Evolutionary conservation across 2,113 vertebrate genomes (phyloP), one percentile per base, ranked within the genome.

Genomic region (Clarias gariepinus): DNA sequence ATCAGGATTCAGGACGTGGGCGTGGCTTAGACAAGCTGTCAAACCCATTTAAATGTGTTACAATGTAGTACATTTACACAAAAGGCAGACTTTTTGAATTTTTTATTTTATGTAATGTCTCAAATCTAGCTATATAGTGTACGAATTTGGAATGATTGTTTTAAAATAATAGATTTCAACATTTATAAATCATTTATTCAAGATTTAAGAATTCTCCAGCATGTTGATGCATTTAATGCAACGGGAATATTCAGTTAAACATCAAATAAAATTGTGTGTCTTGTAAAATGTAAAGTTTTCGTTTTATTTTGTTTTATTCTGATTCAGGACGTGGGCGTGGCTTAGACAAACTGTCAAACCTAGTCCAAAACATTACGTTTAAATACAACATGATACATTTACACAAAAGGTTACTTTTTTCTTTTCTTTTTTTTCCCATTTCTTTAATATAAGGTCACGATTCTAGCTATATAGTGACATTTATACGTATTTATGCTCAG

Each of bases 281-380:
- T 47, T 47, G 47, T 47, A 82, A 53, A 11, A 23, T 21, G 4
- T 23, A 9, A 1, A 3, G 23, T 76, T 57, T 53, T 30, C 4
- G 47, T 53, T 57, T 84, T 82, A 47, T 13, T 16, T 53, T 30
- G 15, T 41, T 73, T 23, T 73, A 4, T 3, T 0, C 23, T 47
- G 90, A 92, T 88, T 91, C 61, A 88, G 88, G 91, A 89, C 63
- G 36, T 81, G 82, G 96, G 97, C 95, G 96, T 96, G 91, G 97
- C 94, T 92, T 94, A 88, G 64, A 74, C 91, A 93, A 96, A 94
- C 96, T 98, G 97, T 98, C 97, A 98, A 96, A 96, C 94, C 95
- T 92, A 87, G 83, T 82, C 87, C 92, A 88, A 36, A 2, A 3
- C 33, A 36, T 36, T 36, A 36, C 33, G 87, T 36, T 36, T 36